These are phyloP conservation scores for Campylomormyrus tamandua DNA, from an alignment of 2,113 vertebrate species.

Conservation along the genomic window DNA sequence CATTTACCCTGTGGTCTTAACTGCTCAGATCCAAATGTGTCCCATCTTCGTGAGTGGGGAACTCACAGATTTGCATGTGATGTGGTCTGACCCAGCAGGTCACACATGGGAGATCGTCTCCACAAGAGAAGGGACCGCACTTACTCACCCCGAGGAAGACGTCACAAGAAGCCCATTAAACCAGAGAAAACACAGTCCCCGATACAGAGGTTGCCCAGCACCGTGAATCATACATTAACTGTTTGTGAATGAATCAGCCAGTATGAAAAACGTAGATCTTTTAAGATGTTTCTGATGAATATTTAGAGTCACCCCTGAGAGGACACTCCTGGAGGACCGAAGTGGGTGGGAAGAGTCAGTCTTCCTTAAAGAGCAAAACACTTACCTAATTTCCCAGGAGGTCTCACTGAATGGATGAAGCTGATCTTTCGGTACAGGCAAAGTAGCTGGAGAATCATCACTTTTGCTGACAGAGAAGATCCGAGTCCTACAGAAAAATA, in stretches of 20 bases:
- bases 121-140: conserved; percentile 8
- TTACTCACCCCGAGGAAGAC: background rate
- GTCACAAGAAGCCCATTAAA: background rate
- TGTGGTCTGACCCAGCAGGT: background rate
- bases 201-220: background rate
- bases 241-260: background rate
- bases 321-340: background rate
- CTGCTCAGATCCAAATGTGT: background rate
- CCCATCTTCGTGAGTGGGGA: background rate
- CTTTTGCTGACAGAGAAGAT: background rate
- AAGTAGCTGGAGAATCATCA: background rate
- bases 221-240: background rate
- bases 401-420: background rate
- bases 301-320: background rate
- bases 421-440: background rate
- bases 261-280: background rate
- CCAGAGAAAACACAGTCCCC: background rate
- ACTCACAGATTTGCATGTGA: background rate
- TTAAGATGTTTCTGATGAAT: background rate
- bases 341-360: background rate
- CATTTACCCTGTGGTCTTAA: background rate
- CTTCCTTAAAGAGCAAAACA: background rate
- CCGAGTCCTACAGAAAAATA: background rate
- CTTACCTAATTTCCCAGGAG: background rate
- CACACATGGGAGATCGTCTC: background rate